Base-by-base conservation (phyloP, 64 coral and sea anemone species). In the Montipora efflorescens region DNA sequence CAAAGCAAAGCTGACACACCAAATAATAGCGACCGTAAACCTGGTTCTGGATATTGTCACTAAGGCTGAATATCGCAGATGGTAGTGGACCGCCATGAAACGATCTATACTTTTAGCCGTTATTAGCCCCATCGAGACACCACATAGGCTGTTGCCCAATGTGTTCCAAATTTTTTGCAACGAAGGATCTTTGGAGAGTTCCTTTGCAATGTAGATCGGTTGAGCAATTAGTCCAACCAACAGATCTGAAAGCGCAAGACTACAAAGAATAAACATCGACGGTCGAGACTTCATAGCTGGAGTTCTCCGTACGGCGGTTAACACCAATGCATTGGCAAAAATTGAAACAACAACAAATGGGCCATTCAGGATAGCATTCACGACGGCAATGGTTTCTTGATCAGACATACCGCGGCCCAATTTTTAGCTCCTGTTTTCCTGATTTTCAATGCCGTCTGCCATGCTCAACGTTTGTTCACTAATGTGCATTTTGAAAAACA, bases 101-200 rank as follows among this genome's bases (percentile, higher is more conserved):
- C 84, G 75, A 76, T 93, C 91, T 18, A 93, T 76, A 53, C 82
- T 79, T 8, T 79, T 69, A 0, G 91, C 91, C 36, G 79, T 81
- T 57, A 81, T 58, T 59, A 57, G 9, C 19, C 13, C 3, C n/a
- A 81, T 4, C 2, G 50, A 57, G 0, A 81, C 79, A 11, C 79
- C 79, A 28, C 79, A 81, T 11, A 57, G 3, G 13, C 4, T 21
- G 28, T 58, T 55, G 16, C 19, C 50, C 79, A 59, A 18, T 8
- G 74, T 76, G 16, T 76, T 36, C 74, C 74, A 76, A 0, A 76
- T 13, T 5, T 4, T 46, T 13, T 2, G 3, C 13, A 46, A 45
- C 28, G 46, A 13, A 11, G 25, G 43, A 13, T 76, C 43, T 76
- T 76, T 47, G 48, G n/a, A 58, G 10, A 81, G 23, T 12, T 83